Conservation (phyloP, 2,888 invertebrate species). For the Mechanitis messenoides region DNA sequence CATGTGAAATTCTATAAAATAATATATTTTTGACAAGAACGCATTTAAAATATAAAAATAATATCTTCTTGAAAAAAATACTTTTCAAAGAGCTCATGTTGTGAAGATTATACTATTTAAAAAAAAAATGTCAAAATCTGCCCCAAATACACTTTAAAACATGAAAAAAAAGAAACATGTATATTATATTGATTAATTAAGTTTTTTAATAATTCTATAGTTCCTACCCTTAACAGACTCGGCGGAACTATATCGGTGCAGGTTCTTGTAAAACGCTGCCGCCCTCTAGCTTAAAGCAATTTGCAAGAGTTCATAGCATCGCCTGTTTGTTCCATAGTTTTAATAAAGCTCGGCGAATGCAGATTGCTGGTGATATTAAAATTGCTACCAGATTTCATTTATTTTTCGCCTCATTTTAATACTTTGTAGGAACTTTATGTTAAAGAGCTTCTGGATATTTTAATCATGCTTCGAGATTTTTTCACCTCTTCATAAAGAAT, state of each 20-base stretch:
- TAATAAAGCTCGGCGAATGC: conserved; percentile 61
- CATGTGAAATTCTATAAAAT: too few relatives aligned
- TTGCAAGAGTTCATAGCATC: conserved; percentile 67
- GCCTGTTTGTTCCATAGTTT: conserved; percentile 61
- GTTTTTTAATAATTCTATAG: background rate
- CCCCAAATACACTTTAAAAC: too few relatives aligned
- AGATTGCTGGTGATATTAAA: conserved; percentile 61
- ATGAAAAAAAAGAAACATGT: background rate
- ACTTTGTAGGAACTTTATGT: conserved; percentile 7
- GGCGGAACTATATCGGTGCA: conserved; percentile 58
- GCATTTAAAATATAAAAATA: too few relatives aligned
- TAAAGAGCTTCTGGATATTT: conserved; percentile 5
- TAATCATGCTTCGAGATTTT: conserved; percentile 4
- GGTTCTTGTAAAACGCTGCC: conserved; percentile 65
- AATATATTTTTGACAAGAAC: too few relatives aligned
- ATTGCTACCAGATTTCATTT: conserved; percentile 27
- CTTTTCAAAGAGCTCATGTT: too few relatives aligned
- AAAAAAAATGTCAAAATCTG: too few relatives aligned
- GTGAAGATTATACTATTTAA: too few relatives aligned
- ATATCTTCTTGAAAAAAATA: too few relatives aligned
- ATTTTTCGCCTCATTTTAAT: conserved; percentile 14
- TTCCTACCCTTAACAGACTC: conserved; percentile 47
- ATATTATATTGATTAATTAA: background rate
- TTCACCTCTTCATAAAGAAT: background rate
- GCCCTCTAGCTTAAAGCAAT: conserved; percentile 65